phyloP scores from a whole-genome alignment of 1,140 invertebrate species.

The Drosophila varians region DNA sequence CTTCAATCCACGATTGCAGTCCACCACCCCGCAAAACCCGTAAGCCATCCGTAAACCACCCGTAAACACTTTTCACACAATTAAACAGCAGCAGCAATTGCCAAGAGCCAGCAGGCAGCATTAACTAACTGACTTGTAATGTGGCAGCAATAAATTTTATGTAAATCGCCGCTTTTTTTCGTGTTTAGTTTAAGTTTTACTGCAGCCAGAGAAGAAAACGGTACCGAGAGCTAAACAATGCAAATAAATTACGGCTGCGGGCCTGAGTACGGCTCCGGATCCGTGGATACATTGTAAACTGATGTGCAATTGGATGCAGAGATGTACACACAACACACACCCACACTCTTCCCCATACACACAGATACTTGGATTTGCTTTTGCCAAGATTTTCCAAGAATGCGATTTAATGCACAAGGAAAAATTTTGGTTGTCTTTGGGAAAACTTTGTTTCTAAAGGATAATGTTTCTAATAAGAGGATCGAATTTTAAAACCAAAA shows the following conservation, averaged over 20 bases:
- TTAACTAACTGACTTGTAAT: conserved; percentile 79
- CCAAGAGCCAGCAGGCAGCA: conserved; percentile 49
- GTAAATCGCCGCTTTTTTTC: conserved; percentile 68
- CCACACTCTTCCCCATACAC: conserved; percentile 11
- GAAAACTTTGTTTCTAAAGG: too few relatives aligned
- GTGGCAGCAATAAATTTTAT: conserved; percentile 81
- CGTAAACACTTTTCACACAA: conserved; percentile 70
- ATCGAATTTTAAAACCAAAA: too few relatives aligned
- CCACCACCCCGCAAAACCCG: conserved; percentile 39
- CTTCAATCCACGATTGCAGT: conserved; percentile 15
- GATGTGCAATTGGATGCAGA: conserved; percentile 68
- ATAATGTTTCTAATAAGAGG: too few relatives aligned
- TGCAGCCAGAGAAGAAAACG: conserved; percentile 64
- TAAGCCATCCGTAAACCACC: background rate
- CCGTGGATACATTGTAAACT: conserved; percentile 46
- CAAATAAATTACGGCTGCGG: conserved; percentile 75
- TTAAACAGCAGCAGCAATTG: conserved; percentile 62
- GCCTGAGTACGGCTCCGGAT: conserved; percentile 1
- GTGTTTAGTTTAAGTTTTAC: conserved; percentile 24
- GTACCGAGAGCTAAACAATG: conserved; percentile 69
- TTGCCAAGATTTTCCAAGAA: conserved; percentile 68
- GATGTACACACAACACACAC: conserved; percentile 17
- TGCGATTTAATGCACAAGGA: conserved; percentile 25
- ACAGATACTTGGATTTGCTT: conserved; percentile 1
- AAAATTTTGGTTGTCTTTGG: background rate